Evolutionary conservation across 2,797 vertebrate species (phyloP).

Genomic region (Taeniopygia guttata): DNA sequence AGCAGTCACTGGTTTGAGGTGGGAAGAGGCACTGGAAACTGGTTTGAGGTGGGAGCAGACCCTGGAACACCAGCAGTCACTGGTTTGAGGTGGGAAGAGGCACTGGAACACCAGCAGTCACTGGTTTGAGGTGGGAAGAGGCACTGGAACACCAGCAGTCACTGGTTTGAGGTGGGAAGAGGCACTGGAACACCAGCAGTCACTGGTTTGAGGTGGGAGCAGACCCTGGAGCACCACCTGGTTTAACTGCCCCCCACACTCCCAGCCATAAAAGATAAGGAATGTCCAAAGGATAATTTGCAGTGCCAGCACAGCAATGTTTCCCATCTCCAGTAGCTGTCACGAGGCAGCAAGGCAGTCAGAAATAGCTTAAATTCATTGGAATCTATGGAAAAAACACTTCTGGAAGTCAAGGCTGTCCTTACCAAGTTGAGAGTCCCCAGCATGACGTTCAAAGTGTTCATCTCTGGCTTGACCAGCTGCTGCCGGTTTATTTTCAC

Average conservation of each 20-base stretch:
- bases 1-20: no score
- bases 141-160: rapidly evolving
- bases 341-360: background rate
- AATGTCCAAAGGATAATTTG: background rate
- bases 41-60: no score
- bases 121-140: background rate
- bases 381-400: background rate
- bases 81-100: background rate
- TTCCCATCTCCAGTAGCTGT: rapidly evolving
- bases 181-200: background rate
- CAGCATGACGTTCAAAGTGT: constrained; percentile 98
- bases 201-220: background rate
- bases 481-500: constrained; percentile 98
- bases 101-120: background rate
- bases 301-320: background rate
- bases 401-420: background rate
- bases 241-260: background rate
- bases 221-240: background rate
- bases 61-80: background rate
- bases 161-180: background rate
- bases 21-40: no score
- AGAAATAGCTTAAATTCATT: background rate
- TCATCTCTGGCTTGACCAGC: constrained; percentile 97
- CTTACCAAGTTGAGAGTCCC: constrained; percentile 96
- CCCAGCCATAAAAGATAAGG: background rate